Conservation (phyloP, 1,140 invertebrate species). For the Zaprionus kolodkinae region DNA sequence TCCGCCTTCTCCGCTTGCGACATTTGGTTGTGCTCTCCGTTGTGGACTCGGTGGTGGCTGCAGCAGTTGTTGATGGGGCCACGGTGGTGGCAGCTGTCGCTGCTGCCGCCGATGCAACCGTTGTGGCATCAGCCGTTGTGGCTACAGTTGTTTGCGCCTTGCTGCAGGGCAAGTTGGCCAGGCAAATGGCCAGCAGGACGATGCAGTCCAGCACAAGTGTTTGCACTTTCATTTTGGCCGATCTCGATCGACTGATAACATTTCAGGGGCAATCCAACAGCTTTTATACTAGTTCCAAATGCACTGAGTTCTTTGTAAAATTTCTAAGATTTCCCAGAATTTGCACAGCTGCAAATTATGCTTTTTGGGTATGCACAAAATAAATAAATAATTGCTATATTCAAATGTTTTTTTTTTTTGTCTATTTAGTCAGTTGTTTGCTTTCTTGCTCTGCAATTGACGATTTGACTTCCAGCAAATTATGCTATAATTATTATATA, state of each 20-base stretch:
- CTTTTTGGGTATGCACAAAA: not conserved
- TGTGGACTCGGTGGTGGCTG: not conserved
- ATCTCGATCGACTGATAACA: conserved; percentile 7
- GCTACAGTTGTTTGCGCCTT: not conserved
- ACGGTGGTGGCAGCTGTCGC: not conserved
- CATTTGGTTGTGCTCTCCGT: not conserved
- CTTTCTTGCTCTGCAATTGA: not conserved
- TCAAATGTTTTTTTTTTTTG: not conserved
- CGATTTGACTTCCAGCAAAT: not conserved
- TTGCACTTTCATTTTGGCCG: conserved; percentile 7
- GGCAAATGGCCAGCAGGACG: not conserved
- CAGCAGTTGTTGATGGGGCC: not conserved
- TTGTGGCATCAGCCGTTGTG: not conserved
- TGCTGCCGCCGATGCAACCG: not conserved
- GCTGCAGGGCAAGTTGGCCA: not conserved
- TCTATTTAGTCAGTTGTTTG: not conserved
- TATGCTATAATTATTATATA: not conserved
- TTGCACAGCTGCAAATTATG: conserved; percentile 7
- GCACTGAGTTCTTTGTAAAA: not conserved
- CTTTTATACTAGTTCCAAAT: conserved; percentile 11
- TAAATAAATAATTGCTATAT: not conserved
- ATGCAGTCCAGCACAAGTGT: not conserved
- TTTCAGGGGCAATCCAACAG: not conserved
- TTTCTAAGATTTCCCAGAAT: not conserved
- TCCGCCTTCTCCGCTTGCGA: not conserved